A percentile compares a stretch with the other conserved stretches of the same genome.
phyloP scores from a whole-genome alignment of 2,888 invertebrate genomes.

The Drosophila kanekoi region DNA sequence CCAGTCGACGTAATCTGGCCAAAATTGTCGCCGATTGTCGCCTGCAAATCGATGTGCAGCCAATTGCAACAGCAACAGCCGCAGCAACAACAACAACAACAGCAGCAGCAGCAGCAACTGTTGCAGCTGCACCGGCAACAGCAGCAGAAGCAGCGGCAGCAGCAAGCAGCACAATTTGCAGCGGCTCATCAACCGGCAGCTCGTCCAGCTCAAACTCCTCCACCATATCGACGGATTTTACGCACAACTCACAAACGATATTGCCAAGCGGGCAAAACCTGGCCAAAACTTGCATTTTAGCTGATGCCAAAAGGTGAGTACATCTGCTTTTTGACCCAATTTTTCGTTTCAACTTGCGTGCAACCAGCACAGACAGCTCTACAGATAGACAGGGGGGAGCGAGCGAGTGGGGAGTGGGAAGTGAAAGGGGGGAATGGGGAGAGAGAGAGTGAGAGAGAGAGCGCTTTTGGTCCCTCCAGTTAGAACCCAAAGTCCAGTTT shows the following conservation, averaged over 20 bases:
- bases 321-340: constrained; percentile 21
- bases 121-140: constrained; percentile 19
- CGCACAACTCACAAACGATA: constrained; percentile 75
- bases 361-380: not conserved
- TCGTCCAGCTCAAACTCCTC: constrained; percentile 53
- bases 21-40: constrained; percentile 78
- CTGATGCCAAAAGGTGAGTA: constrained; percentile 81
- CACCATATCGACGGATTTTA: constrained; percentile 70
- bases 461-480: constrained; percentile 23
- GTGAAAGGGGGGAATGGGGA: not conserved
- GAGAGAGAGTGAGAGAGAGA: not conserved
- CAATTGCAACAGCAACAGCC: constrained; percentile 37
- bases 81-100: constrained; percentile 17
- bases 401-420: not conserved
- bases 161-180: constrained; percentile 22
- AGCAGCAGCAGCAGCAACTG: constrained; percentile 22
- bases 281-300: constrained; percentile 81
- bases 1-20: constrained; percentile 69
- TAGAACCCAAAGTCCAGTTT: constrained; percentile 47
- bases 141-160: constrained; percentile 25
- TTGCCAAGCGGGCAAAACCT: constrained; percentile 80
- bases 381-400: not conserved
- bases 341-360: not conserved
- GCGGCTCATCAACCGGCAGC: constrained; percentile 44
- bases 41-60: constrained; percentile 71